Percentiles rank a stretch among this genome's conserved stretches.
phyloP scores from a whole-genome alignment of 1,140 invertebrate species.

The Drosophila bipectinata region DNA sequence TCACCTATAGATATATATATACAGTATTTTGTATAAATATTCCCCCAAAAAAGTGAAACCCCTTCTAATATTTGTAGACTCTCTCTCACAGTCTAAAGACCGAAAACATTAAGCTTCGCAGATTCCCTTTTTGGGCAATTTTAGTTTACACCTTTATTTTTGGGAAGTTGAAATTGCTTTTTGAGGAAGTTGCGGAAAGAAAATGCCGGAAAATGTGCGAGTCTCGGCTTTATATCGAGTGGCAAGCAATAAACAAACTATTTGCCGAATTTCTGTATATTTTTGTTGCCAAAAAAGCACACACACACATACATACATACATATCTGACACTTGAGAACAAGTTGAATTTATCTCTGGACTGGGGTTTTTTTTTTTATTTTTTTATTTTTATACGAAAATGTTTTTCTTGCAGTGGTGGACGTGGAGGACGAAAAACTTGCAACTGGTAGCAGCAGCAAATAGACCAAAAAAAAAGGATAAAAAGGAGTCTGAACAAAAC shows the following conservation, averaged over 20 bases:
- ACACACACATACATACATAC: not conserved
- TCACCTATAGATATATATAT: too few species aligned
- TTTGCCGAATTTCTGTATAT: conserved; percentile 15
- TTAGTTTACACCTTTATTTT: not conserved
- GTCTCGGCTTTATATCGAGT: conserved; percentile 18
- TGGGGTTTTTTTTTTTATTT: conserved; percentile 4
- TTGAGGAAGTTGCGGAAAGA: not conserved
- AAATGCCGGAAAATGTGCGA: not conserved
- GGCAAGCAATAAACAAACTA: conserved; percentile 40
- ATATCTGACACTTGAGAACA: conserved; percentile 46
- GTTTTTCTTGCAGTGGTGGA: conserved; percentile 59
- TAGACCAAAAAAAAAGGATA: conserved; percentile 11
- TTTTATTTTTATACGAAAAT: conserved; percentile 10
- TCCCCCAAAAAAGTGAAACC: too few species aligned
- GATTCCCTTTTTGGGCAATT: not conserved
- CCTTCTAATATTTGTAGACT: too few species aligned
- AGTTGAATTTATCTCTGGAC: conserved; percentile 61
- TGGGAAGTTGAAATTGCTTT: not conserved
- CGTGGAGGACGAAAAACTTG: conserved; percentile 26
- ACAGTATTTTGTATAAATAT: too few species aligned
- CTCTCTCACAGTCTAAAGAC: too few species aligned
- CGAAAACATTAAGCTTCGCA: too few species aligned
- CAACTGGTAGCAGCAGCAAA: conserved; percentile 29
- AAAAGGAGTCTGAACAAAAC: conserved; percentile 9
- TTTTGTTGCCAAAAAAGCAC: not conserved